Base-by-base conservation (phyloP, 2,888 invertebrate species). In the Copidosoma aretas region DNA sequence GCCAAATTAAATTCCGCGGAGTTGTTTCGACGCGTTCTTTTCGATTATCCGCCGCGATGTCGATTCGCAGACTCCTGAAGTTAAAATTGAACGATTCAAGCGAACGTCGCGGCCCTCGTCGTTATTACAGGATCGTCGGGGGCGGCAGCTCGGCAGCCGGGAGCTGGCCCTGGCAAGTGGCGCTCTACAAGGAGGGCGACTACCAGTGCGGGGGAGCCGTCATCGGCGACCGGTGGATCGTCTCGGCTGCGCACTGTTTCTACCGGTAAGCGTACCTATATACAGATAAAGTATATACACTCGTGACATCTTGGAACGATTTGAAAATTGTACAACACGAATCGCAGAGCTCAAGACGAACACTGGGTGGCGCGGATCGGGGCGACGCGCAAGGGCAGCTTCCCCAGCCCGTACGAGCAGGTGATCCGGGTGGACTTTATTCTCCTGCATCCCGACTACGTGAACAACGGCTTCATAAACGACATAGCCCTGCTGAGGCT, bases 111-210 rank as follows among this genome's bases (percentile, higher is more conserved):
- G 69, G 67, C 52, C 69, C 72, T 71, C 84, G 85, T 71, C 80
- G 32, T 32, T 32, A 77, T 84, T 87, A 82, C 85, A 91, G 93
- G 86, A 92, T 93, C 81, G 93, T 93, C 76, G 93, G 93, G 67
- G 93, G 93, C 72, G 90, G 88, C 64, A 92, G 92, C 79, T 89
- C 92, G 52, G 88, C 89, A 62, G 88, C 90, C 12, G 93, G 93
- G 74, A 89, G 92, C 39, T 93, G 93, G 92, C 93, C 93, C 4
- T 93, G 93, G 93, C 92, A 92, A 85, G 92, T 92, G n/a, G 93
- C 93, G 49, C 86, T 93, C 24, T 93, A 93, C 84, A 90, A 91
- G 78, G 92, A 93, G 84, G 93, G 93, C 0, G 91, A 92, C 84
- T 93, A 92, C 86, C 93, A 93, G 84, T 93, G 93, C 81, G 93